Base-by-base conservation (phyloP, 2,888 invertebrate genomes). In the Chrysolina americana region DNA sequence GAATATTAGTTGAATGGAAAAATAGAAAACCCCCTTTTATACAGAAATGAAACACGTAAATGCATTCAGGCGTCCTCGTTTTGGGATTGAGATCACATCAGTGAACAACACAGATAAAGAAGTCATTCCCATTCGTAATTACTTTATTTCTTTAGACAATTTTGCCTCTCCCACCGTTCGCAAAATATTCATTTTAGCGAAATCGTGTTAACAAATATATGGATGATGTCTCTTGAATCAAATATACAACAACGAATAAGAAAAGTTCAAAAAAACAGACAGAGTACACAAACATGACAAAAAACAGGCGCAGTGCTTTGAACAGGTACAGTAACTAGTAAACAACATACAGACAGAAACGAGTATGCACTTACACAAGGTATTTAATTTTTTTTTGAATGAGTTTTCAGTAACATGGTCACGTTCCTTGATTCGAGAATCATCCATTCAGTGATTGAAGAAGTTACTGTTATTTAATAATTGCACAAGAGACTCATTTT, bases 241-340 rank as follows among this genome's bases (percentile, higher is more conserved):
- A 59, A 59, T 5, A 28, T 59, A 28, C 36, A 59, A 15, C 28
- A 6, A 59, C 15, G 23, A 15, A 59, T n/a, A 28, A 21, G 15
- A 13, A n/a, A n/a, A 15, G 17, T 13, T 23, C 15, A 59, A 28
- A 13, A 59, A 15, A 11, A 8, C 59, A 59, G 6, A 17, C 36
- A 53, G 28, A 59, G n/a, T 15, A 28, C 28, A n/a, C 36, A 59
- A 59, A 59, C 23, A 59, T 59, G 36, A 59, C 59, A 59, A 21
- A 13, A 19, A 59, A 59, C 59, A 28, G 1, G 2, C 8, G 13
- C 23, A n/a, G 59, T 28, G 36, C 36, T 59, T 10, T 59, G 59
- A 15, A 17, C 59, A 59, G 28, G 15, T 10, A 59, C 28, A 59
- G 9, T n/a, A n/a, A n/a, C 2, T 28, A n/a, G 36, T 28, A n/a